Evolutionary conservation across 2,888 invertebrate species (phyloP).

Genomic region (Mythimna impura): DNA sequence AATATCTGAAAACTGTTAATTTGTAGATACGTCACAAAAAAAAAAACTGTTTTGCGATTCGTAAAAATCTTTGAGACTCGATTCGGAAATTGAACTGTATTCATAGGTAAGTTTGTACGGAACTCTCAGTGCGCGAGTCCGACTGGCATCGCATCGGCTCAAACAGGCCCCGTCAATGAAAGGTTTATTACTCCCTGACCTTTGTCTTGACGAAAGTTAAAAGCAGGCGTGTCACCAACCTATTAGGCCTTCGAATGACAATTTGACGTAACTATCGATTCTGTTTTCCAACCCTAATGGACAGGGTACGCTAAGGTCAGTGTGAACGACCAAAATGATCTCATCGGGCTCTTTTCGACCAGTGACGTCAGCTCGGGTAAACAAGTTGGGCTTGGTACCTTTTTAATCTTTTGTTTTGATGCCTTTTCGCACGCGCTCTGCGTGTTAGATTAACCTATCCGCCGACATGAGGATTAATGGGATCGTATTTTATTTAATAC

Average conservation of each 20-base stretch:
- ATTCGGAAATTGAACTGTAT: no score
- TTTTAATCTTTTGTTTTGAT: slow-evolving; percentile 74
- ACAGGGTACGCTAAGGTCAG: slow-evolving; percentile 72
- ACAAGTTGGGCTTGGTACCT: slow-evolving; percentile 73
- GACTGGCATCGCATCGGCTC: no score
- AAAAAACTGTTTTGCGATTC: no score
- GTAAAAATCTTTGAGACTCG: no score
- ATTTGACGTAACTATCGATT: slow-evolving; percentile 46
- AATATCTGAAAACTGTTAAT: no score
- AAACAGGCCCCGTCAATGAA: not conserved
- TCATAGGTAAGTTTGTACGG: no score
- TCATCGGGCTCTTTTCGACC: slow-evolving; percentile 71
- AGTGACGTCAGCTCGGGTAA: slow-evolving; percentile 77
- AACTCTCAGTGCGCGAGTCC: no score
- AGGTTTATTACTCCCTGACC: slow-evolving; percentile 25
- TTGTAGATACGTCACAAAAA: no score
- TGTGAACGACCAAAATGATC: slow-evolving; percentile 74
- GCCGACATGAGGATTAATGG: slow-evolving; percentile 61
- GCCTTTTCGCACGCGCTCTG: slow-evolving; percentile 57
- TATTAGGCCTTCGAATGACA: slow-evolving; percentile 19
- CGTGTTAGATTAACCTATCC: slow-evolving; percentile 61
- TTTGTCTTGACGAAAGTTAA: slow-evolving; percentile 24
- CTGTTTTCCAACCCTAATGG: slow-evolving; percentile 65
- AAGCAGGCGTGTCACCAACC: slow-evolving; percentile 25
- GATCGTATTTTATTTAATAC: slow-evolving; percentile 60